Evolutionary conservation across 1,140 invertebrate species (phyloP), one percentile per base, ranked within the genome.

Genomic region (Zaprionus vittiger): DNA sequence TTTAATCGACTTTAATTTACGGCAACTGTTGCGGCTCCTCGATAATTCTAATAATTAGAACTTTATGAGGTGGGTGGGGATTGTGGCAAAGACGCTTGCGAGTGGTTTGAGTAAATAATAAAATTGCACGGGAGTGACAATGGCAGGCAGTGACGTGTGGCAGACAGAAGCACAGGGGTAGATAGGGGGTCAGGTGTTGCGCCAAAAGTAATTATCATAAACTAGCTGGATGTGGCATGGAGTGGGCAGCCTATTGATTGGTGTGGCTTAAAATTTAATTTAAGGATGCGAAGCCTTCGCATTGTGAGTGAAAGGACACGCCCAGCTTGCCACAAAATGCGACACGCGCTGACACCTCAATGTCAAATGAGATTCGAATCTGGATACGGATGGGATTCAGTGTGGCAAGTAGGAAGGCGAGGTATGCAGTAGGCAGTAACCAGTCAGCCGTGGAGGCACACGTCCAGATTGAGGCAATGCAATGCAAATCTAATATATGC

Each of bases 161-260:
- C 62, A 38, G 37, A 14, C 37, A 38, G 41, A 7, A 34, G 38
- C 38, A 41, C 4, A 17, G 55, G 64, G 31, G 55, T 49, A 17
- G n/a, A 17, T 2, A 4, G 41, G 41, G 41, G 22, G 66, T 62
- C 78, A 84, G 78, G 74, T 83, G 82, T 66, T 68, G 74, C 65
- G 54, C 60, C 71, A 83, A 75, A 80, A 75, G 63, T 84, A 84
- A 83, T 84, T 83, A 84, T 73, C 74, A 74, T 78, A 74, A 80
- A 73, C 67, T 62, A 62, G 24, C 22, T 22, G 28, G 24, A 37
- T 20, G 22, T 28, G n/a, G 9, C 34, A 41, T 20, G 17, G 57
- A 15, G 11, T 34, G 49, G 44, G 57, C 5, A 6, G 24, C 34
- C 55, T 65, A 71, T 74, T 75, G 80, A 68, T 77, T 77, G 44